A percentile compares a stretch with the other conserved stretches of the same genome.
Conservation (phyloP, 2,797 vertebrate species). For the Eulemur mongoz region DNA sequence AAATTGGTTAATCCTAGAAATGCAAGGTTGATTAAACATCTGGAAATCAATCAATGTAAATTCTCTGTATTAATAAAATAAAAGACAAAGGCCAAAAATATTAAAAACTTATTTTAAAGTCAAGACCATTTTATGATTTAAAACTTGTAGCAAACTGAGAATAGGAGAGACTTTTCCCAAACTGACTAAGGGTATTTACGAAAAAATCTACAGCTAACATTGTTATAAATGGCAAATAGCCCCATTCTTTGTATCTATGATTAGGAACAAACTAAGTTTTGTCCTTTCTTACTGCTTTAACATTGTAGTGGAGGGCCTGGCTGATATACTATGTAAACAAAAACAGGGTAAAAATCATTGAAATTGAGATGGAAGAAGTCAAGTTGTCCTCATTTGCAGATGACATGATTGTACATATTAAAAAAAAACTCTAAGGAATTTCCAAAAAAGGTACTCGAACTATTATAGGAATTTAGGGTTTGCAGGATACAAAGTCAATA, state of each 20-base stretch:
- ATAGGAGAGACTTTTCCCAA: neutral
- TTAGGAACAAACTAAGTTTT: neutral
- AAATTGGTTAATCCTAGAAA: neutral
- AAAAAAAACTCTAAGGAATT: neutral
- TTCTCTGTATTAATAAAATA: neutral
- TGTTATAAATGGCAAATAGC: neutral
- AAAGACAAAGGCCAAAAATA: neutral
- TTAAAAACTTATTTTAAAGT: neutral
- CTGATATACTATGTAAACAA: neutral
- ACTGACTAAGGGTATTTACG: neutral
- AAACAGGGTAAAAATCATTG: neutral
- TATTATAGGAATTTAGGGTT: neutral
- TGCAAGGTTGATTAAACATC: neutral
- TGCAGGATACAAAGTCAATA: neutral
- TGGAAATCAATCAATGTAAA: neutral
- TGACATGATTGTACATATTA: neutral
- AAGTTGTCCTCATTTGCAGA: neutral
- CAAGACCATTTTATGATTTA: neutral
- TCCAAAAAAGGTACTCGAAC: neutral
- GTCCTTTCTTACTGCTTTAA: neutral
- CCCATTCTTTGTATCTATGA: neutral
- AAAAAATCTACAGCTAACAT: neutral
- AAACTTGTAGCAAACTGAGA: neutral
- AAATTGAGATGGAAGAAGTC: neutral
- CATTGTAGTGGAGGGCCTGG: neutral